These are phyloP conservation scores for Noctua fimbriata DNA, from an alignment of 2,888 invertebrate genomes.

Conservation along the genomic window DNA sequence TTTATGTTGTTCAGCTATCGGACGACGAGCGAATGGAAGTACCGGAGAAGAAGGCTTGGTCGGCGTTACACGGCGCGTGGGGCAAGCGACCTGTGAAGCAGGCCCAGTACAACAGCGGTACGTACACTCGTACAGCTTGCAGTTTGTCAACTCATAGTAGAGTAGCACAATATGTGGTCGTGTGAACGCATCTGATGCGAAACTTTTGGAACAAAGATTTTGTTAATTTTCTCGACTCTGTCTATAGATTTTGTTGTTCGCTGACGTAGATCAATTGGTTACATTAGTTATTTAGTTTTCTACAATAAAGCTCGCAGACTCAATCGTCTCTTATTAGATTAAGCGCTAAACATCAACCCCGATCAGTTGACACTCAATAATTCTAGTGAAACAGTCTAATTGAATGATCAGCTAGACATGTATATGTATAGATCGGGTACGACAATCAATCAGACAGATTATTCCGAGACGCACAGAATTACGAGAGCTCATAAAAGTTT, in stretches of 20 bases:
- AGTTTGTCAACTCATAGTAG: neutral
- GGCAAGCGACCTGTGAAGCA: slow-evolving; percentile 92
- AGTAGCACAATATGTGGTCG: neutral
- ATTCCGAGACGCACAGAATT: slow-evolving; percentile 31
- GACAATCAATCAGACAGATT: slow-evolving; percentile 42
- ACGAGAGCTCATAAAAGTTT: slow-evolving; percentile 64
- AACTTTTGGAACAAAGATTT: neutral
- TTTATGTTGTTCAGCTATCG: slow-evolving; percentile 38
- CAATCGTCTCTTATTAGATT: slow-evolving; percentile 23
- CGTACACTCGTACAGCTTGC: slow-evolving; percentile 24
- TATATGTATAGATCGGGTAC: neutral
- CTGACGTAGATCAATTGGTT: slow-evolving; percentile 13
- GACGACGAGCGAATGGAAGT: slow-evolving; percentile 77
- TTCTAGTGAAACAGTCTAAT: slow-evolving; percentile 4
- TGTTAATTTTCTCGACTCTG: neutral
- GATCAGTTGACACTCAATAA: slow-evolving; percentile 27
- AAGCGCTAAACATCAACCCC: slow-evolving; percentile 18
- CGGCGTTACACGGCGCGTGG: slow-evolving; percentile 93
- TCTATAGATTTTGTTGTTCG: slow-evolving; percentile 1
- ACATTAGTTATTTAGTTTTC: slow-evolving; percentile 32
- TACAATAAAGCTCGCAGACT: slow-evolving; percentile 21
- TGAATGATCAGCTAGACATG: slow-evolving; percentile 14
- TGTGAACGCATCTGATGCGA: neutral
- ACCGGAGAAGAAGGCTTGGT: slow-evolving; percentile 92
- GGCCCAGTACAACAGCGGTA: slow-evolving; percentile 82